phyloP scores from a whole-genome alignment of 1,140 invertebrate species.

The Harlomillsia oculata region DNA sequence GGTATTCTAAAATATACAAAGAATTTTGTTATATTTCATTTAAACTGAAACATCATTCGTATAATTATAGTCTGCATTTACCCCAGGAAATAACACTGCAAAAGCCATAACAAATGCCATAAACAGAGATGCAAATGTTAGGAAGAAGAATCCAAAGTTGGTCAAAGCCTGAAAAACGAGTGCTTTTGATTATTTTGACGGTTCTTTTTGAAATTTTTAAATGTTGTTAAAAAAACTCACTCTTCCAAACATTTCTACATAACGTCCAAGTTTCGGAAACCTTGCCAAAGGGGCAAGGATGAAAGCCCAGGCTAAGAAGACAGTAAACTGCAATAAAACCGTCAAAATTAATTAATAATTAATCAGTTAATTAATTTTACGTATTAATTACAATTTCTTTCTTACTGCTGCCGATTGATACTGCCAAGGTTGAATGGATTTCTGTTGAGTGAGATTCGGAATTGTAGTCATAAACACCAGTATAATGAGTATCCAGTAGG shows the following conservation, averaged over 20 bases:
- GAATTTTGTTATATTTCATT: background rate
- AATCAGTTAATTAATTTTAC: background rate
- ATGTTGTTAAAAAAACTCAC: slow-evolving; percentile 40
- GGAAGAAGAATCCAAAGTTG: slow-evolving; percentile 68
- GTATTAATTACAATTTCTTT: background rate
- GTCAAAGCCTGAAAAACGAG: slow-evolving; percentile 43
- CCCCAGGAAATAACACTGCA: slow-evolving; percentile 57
- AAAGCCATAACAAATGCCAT: slow-evolving; percentile 66
- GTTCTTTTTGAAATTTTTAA: background rate
- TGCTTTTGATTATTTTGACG: background rate
- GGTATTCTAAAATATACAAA: slow-evolving; percentile 9
- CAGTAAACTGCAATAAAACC: slow-evolving; percentile 18
- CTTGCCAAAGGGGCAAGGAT: slow-evolving; percentile 49
- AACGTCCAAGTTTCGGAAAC: slow-evolving; percentile 71
- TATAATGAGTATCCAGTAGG: slow-evolving; percentile 23
- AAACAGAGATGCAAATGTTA: slow-evolving; percentile 68
- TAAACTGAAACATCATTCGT: background rate
- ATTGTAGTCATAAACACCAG: slow-evolving; percentile 21
- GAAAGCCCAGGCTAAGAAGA: slow-evolving; percentile 30
- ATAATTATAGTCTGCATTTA: background rate
- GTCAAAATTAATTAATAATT: background rate
- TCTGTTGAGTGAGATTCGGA: slow-evolving; percentile 22
- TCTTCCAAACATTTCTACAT: slow-evolving; percentile 73
- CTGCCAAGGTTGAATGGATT: slow-evolving; percentile 13
- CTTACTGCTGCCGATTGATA: slow-evolving; percentile 31